phyloP scores from a whole-genome alignment of 2,797 vertebrate genomes.

The Amazona ochrocephala region DNA sequence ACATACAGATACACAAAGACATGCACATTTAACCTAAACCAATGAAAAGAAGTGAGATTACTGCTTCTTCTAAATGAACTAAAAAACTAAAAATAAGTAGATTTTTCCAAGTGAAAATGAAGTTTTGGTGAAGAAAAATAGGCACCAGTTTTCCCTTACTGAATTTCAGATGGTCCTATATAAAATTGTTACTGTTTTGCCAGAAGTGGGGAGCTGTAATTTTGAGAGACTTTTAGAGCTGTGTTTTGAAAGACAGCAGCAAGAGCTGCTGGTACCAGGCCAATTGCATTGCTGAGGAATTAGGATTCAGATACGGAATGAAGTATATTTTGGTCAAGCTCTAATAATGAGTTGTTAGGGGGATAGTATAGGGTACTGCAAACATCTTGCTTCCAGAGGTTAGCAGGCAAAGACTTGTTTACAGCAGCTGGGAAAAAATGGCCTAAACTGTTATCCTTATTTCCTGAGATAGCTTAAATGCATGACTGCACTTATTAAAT shows the following conservation, averaged over 20 bases:
- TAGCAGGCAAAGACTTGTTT: background rate
- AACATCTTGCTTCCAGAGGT: background rate
- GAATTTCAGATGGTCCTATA: background rate
- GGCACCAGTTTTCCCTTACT: background rate
- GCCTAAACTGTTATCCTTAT: background rate
- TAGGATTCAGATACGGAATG: background rate
- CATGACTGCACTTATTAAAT: background rate
- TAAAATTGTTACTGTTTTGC: background rate
- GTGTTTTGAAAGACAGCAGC: background rate
- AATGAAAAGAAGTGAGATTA: background rate
- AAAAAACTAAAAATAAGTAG: background rate
- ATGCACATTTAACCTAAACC: background rate
- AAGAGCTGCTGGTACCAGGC: background rate
- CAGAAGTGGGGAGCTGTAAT: background rate
- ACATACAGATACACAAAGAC: background rate
- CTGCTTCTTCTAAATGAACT: background rate
- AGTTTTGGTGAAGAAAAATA: background rate
- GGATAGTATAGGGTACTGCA: background rate
- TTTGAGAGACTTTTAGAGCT: background rate
- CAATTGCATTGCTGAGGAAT: background rate
- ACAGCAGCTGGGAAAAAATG: background rate
- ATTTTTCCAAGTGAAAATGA: background rate
- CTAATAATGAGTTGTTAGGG: background rate
- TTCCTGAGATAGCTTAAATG: background rate
- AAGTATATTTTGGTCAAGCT: background rate